phyloP scores from a whole-genome alignment of 2,888 invertebrate genomes.

The Eupithecia subumbrata region DNA sequence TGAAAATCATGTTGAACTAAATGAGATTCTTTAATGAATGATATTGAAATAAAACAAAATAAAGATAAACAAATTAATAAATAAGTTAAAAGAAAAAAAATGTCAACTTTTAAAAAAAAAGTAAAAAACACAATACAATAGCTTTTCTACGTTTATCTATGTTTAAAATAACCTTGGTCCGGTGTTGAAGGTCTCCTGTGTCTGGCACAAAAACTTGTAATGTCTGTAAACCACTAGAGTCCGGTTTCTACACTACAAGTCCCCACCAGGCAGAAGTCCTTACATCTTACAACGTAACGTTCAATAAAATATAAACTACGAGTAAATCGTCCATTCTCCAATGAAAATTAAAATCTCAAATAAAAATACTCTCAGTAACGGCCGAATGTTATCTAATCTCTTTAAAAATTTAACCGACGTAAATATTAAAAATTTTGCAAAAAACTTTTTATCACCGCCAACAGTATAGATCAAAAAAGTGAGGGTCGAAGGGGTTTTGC shows the following conservation, averaged over 20 bases:
- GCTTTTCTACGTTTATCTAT: conserved; percentile 37
- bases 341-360: conserved; percentile 70
- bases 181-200: conserved; percentile 50
- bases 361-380: conserved; percentile 78
- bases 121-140: conserved; percentile 27
- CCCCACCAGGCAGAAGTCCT: conserved; percentile 61
- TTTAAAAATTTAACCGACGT: conserved; percentile 81
- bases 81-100: conserved; percentile 2
- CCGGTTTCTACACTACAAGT: conserved; percentile 43
- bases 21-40: neutral
- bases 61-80: no score
- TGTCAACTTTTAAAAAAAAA: conserved; percentile 19
- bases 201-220: conserved; percentile 56
- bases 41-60: conserved; percentile 1
- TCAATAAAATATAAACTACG: conserved; percentile 74
- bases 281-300: conserved; percentile 62
- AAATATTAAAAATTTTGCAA: conserved; percentile 82
- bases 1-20: neutral
- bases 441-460: conserved; percentile 75
- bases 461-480: conserved; percentile 76
- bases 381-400: conserved; percentile 75
- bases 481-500: conserved; percentile 71
- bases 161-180: conserved; percentile 66
- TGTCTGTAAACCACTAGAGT: conserved; percentile 57
- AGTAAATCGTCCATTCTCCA: conserved; percentile 67